phyloP scores from a whole-genome alignment of 2,888 invertebrate genomes.

The Volucella inanis region DNA sequence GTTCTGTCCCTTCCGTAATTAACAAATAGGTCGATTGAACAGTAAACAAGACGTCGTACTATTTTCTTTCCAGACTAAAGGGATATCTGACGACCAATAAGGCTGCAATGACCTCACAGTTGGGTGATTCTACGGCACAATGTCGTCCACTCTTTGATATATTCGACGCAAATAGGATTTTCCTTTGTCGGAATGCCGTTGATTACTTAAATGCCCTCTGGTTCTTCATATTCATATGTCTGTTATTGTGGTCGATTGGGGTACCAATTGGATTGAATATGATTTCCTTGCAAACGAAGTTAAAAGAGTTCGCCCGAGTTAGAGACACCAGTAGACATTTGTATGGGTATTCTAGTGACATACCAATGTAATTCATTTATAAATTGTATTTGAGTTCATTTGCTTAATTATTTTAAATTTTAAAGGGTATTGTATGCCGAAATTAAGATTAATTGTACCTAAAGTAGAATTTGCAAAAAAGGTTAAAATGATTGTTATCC shows the following conservation, averaged over 20 bases:
- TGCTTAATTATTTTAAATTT: slow-evolving; percentile 20
- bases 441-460: neutral
- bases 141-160: slow-evolving; percentile 90
- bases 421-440: neutral
- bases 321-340: slow-evolving; percentile 73
- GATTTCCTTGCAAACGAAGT: slow-evolving; percentile 80
- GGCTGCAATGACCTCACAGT: slow-evolving; percentile 86
- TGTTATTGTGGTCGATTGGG: slow-evolving; percentile 85
- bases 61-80: slow-evolving; percentile 83
- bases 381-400: slow-evolving; percentile 34
- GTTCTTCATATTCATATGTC: slow-evolving; percentile 86
- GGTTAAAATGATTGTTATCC: too few relatives aligned
- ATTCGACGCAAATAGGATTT: slow-evolving; percentile 86
- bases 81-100: slow-evolving; percentile 88
- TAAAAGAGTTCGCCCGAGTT: slow-evolving; percentile 76
- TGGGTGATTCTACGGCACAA: slow-evolving; percentile 87
- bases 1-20: slow-evolving; percentile 22
- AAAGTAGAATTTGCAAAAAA: too few relatives aligned
- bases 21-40: slow-evolving; percentile 38
- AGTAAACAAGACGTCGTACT: slow-evolving; percentile 8
- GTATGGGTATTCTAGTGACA: slow-evolving; percentile 75
- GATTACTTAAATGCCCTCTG: slow-evolving; percentile 86
- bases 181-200: slow-evolving; percentile 82
- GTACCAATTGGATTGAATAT: slow-evolving; percentile 87
- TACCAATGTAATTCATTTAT: slow-evolving; percentile 65